Conservation (phyloP, 2,113 vertebrate genomes). For the Fulica atra region DNA sequence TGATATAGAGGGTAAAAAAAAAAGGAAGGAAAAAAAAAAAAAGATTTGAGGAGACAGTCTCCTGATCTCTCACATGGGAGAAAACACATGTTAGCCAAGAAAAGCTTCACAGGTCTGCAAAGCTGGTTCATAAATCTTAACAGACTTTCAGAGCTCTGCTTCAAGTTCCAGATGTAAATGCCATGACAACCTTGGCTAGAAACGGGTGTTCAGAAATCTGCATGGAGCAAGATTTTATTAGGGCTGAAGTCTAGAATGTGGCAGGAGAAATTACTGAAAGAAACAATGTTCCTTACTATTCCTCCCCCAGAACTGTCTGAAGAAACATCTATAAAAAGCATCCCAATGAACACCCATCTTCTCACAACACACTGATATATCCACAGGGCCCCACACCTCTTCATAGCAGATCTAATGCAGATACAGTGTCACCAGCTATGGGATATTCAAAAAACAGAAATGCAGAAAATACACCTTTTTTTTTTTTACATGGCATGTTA, state of each 20-base stretch:
- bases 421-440: accelerated
- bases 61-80: background rate
- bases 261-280: background rate
- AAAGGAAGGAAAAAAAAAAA: background rate
- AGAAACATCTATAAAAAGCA: background rate
- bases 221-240: background rate
- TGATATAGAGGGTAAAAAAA: background rate
- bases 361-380: accelerated
- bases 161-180: background rate
- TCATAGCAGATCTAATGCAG: background rate
- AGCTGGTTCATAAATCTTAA: background rate
- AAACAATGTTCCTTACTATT: background rate
- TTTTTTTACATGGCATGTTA: background rate
- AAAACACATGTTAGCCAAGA: background rate
- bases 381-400: accelerated
- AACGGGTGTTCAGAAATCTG: background rate
- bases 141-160: background rate
- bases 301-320: background rate
- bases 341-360: accelerated
- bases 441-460: background rate
- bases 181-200: background rate
- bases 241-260: background rate
- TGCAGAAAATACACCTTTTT: background rate
- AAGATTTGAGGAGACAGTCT: background rate
- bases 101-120: slow-evolving; percentile 2